These are phyloP conservation scores for Hemiscyllium ocellatum DNA, from an alignment of 2,113 vertebrate genomes.

Conservation along the genomic window DNA sequence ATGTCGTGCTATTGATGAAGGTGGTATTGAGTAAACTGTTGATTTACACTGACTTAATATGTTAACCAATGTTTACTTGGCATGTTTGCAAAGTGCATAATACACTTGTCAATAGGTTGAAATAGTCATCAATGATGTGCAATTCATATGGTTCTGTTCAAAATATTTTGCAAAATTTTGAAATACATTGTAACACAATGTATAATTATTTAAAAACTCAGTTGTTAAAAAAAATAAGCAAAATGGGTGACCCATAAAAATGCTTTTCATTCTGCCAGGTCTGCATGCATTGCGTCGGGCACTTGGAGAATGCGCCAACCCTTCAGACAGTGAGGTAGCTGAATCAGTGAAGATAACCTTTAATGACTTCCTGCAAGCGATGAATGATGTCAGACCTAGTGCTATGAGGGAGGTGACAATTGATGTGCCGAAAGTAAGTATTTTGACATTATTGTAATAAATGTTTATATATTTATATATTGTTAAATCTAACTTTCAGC, in stretches of 20 bases:
- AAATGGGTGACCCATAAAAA: background rate
- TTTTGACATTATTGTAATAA: slow-evolving; percentile 26
- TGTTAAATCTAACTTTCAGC: background rate
- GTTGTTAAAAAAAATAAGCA: background rate
- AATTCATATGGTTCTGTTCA: background rate
- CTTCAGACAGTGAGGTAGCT: slow-evolving; percentile 62
- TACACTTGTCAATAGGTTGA: background rate
- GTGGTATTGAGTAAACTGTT: background rate
- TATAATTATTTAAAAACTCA: background rate
- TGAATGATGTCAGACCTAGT: slow-evolving; percentile 83
- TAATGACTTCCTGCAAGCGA: slow-evolving; percentile 78
- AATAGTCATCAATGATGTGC: background rate
- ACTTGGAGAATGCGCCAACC: slow-evolving; percentile 51
- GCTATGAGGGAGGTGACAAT: slow-evolving; percentile 96
- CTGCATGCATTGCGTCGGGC: slow-evolving; percentile 68
- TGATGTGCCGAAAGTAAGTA: slow-evolving; percentile 86
- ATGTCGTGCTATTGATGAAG: background rate
- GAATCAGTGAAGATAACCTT: slow-evolving; percentile 67
- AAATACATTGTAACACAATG: background rate
- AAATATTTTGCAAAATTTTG: slow-evolving; percentile 2
- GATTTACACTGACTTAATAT: background rate
- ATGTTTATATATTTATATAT: background rate
- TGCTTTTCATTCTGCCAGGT: slow-evolving; percentile 56
- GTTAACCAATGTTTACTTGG: background rate
- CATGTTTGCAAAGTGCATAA: background rate